Evolutionary conservation across 2,797 vertebrate species (phyloP), one percentile per base, ranked within the genome.

Genomic region (Oryzias dopingdopingensis): DNA sequence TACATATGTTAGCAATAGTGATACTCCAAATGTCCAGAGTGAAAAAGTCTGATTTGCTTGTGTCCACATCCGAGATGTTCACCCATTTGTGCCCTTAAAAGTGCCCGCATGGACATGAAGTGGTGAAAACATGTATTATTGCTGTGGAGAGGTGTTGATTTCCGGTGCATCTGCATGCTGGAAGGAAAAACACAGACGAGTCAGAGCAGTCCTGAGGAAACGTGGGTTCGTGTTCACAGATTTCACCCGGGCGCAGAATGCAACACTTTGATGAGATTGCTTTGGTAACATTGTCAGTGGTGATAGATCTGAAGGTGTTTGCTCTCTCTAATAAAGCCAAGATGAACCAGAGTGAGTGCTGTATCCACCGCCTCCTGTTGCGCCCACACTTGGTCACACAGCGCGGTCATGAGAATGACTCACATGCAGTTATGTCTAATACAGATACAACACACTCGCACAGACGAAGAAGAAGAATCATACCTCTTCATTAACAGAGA

Each of bases 351-450:
- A 44, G 52, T 5, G 24, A 52, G 45, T 53, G 58, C 61, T 24
- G 54, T 53, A 67, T 63, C 64, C 52, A 43, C 65, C 72, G 46
- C 63, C 59, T 74, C 61, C 51, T 63, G 68, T 58, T 57, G 70
- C 69, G 55, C 43, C 51, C 42, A 52, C 72, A 63, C 59, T 59
- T 62, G 42, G 23, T 71, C 59, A 49, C 60, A 57, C 45, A 29
- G 68, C 62, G 56, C 32, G 6, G 51, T 50, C 53, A 62, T 65
- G 26, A 74, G 72, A 69, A 59, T 61, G 49, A 72, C 58, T 52
- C 55, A 47, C 41, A 37, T 54, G 47, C 52, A 68, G 53, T 17
- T 49, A 56, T 56, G 24, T 57, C 49, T 41, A 26, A 37, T 49
- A 63, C 56, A 42, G 56, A 41, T 6, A 56, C 17, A 17, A 18